Conservation (phyloP, 1,140 invertebrate species). For the Sitobion miscanthi region DNA sequence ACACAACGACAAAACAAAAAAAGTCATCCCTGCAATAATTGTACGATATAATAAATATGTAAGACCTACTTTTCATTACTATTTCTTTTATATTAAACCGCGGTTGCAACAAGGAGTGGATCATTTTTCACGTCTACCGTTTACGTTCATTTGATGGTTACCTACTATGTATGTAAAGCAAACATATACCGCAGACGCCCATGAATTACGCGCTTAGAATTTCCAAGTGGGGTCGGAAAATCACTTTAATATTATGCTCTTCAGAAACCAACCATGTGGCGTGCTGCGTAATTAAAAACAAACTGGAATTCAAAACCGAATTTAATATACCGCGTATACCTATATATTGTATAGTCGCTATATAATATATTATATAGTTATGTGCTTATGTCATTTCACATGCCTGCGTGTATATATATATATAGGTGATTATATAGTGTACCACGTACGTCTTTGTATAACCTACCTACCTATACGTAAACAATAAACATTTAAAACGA, state of each 20-base stretch:
- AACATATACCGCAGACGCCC: background rate
- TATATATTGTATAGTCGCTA: background rate
- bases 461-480: background rate
- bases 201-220: background rate
- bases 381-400: background rate
- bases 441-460: background rate
- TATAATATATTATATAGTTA: background rate
- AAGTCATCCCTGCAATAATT: too few species aligned
- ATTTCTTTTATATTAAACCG: too few species aligned
- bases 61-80: background rate
- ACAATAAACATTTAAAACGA: background rate
- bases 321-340: background rate
- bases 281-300: background rate
- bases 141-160: background rate
- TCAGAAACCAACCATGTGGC: background rate
- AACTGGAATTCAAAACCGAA: background rate
- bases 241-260: conserved; percentile 1
- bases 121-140: background rate
- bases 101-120: background rate
- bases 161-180: background rate
- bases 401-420: too few species aligned
- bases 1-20: background rate
- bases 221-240: background rate
- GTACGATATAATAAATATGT: background rate
- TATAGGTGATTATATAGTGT: background rate